Conservation (phyloP, 2,888 invertebrate species). For the Xiphydria camelus region DNA sequence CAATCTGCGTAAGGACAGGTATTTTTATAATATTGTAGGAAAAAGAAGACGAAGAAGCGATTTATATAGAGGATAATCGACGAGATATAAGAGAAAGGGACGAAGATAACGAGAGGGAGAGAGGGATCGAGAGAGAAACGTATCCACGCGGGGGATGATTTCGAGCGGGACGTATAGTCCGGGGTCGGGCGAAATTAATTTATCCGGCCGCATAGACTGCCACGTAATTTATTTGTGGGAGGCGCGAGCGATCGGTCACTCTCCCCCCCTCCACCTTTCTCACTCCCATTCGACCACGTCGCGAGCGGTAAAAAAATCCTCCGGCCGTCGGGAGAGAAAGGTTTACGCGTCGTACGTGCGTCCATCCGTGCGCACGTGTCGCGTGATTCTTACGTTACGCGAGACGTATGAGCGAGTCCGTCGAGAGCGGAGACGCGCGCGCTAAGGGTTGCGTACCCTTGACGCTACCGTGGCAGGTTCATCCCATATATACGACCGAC, state of each 20-base stretch:
- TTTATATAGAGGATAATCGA: too few species aligned
- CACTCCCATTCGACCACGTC: too few species aligned
- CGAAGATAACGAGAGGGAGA: background rate
- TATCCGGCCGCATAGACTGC: constrained; percentile 54
- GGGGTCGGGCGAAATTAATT: constrained; percentile 54
- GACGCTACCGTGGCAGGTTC: too few species aligned
- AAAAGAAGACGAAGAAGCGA: too few species aligned
- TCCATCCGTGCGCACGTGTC: background rate
- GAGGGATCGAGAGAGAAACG: constrained; percentile 9
- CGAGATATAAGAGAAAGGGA: too few species aligned
- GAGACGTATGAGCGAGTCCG: too few species aligned
- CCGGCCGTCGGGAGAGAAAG: background rate
- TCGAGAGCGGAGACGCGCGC: too few species aligned
- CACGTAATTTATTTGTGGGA: constrained; percentile 54
- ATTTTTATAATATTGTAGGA: too few species aligned
- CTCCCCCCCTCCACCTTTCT: constrained; percentile 44
- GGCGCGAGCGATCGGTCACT: constrained; percentile 53
- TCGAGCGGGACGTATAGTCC: constrained; percentile 50
- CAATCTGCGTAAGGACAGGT: too few species aligned
- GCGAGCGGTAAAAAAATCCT: constrained; percentile 48
- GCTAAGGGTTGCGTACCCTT: too few species aligned
- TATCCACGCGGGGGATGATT: constrained; percentile 37
- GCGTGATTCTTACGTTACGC: too few species aligned
- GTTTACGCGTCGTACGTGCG: background rate
- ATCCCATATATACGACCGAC: too few species aligned